Percentiles rank a stretch among this genome's conserved stretches.
Evolutionary conservation across 2,888 invertebrate species (phyloP).

Genomic region (Linnaemya tessellans): DNA sequence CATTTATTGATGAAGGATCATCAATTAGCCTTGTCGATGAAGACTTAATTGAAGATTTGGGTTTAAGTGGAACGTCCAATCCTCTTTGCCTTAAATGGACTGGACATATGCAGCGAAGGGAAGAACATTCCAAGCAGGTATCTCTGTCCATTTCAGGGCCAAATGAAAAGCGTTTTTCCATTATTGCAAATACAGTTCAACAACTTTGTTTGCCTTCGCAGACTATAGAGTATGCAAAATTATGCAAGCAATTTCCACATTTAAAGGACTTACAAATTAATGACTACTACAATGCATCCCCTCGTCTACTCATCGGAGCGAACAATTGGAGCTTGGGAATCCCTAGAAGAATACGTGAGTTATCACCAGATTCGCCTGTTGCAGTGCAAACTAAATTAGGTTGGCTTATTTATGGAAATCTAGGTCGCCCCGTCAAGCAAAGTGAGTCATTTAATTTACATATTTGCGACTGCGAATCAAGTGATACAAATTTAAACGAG

Average conservation of each 20-base stretch:
- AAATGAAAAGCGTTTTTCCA: conserved; percentile 25
- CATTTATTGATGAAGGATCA: conserved; percentile 57
- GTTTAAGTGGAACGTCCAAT: conserved; percentile 12
- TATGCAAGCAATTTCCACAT: too few species aligned
- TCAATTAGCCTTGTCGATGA: conserved; percentile 45
- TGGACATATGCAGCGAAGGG: conserved; percentile 18
- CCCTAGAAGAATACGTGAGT: too few species aligned
- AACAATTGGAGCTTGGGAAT: too few species aligned
- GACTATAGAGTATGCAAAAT: too few species aligned
- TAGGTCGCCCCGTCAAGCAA: neutral
- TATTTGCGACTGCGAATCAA: conserved; percentile 29
- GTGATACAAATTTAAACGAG: conserved; percentile 27
- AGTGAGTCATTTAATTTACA: conserved; percentile 9
- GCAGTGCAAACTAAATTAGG: conserved; percentile 29
- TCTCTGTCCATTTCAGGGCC: conserved; percentile 42
- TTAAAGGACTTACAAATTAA: too few species aligned
- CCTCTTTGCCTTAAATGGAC: conserved; percentile 24
- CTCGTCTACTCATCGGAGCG: too few species aligned
- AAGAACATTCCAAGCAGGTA: conserved; percentile 38
- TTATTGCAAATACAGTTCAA: conserved; percentile 10
- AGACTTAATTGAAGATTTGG: conserved; percentile 25
- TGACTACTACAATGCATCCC: too few species aligned
- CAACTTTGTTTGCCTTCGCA: conserved; percentile 1
- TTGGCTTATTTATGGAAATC: conserved; percentile 19
- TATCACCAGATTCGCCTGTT: neutral